These are phyloP conservation scores for Epistrophella euchroma DNA, from an alignment of 2,888 invertebrate species.

Conservation along the genomic window DNA sequence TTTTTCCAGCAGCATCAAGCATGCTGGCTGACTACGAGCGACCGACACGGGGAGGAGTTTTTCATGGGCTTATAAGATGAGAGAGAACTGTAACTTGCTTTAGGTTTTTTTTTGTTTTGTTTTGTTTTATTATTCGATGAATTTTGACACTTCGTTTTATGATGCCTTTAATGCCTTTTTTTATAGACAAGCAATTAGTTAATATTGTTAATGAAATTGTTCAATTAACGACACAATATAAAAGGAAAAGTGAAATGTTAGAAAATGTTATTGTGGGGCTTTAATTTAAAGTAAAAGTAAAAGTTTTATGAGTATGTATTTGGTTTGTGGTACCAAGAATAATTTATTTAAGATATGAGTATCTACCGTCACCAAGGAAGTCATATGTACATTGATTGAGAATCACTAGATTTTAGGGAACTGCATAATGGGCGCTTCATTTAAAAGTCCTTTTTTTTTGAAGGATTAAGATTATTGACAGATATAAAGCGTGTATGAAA, in stretches of 20 bases:
- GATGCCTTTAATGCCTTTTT: neutral
- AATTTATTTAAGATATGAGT: too few relatives aligned
- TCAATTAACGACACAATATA: conserved; percentile 27
- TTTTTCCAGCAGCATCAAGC: conserved; percentile 1
- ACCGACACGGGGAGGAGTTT: neutral
- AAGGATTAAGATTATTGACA: too few relatives aligned
- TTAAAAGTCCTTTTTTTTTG: too few relatives aligned
- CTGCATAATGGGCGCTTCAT: too few relatives aligned
- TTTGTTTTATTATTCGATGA: conserved; percentile 25
- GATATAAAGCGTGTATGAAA: too few relatives aligned
- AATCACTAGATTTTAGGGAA: too few relatives aligned
- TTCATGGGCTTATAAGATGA: conserved; percentile 6
- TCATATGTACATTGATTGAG: too few relatives aligned
- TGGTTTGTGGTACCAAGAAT: too few relatives aligned
- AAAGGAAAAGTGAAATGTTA: conserved; percentile 14
- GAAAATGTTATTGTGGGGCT: neutral
- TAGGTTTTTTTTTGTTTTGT: conserved; percentile 3
- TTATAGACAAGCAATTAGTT: conserved; percentile 34
- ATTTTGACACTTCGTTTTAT: conserved; percentile 41
- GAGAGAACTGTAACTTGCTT: conserved; percentile 7
- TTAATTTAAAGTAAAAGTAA: conserved; percentile 24
- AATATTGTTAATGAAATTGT: conserved; percentile 22
- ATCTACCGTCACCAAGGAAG: too few relatives aligned
- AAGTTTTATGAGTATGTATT: neutral
- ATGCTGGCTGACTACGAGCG: neutral